Evolutionary conservation across 2,888 invertebrate species (phyloP), one percentile per base, ranked within the genome.

Genomic region (Hirtodrosophila cameraria): DNA sequence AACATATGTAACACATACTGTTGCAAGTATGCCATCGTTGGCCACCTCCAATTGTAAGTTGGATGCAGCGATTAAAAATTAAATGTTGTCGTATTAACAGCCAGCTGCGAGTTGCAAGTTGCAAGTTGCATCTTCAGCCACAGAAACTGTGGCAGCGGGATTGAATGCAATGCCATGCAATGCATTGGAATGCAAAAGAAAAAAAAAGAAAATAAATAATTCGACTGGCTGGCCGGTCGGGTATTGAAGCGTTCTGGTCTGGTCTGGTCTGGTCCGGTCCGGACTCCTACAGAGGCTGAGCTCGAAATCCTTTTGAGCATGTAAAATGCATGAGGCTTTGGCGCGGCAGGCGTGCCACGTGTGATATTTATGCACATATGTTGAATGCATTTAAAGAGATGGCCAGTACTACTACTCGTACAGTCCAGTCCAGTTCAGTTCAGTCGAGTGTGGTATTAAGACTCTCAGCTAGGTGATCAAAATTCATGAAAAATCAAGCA

Each of bases 361-460:
- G 82, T 85, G 82, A 82, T 86, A 86, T 82, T 84, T 86, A 86
- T 82, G 82, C 82, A 66, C 82, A 84, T 86, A 84, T 84, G 85
- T 71, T 79, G 86, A 73, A 75, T 72, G 61, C 83, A 75, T 72
- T 81, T 81, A 67, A 63, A 59, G 50, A 25, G 46, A 20, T 27
- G 15, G 11, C 11, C 45, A 20, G 25, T 15, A 6, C 11, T 38
- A 20, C 16, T 15, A 6, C 23, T 6, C 7, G 23, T 9, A 30
- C 30, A 23, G n/a, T 43, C 18, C 11, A 33, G 36, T 48, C 31
- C 33, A 27, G 28, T 45, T 6, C n/a, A 65, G 36, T 27, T 31
- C 41, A 43, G 31, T 20, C 16, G 20, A 13, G 42, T n/a, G 57
- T 55, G 31, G 58, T 66, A 66, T 69, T 69, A 54, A 69, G 70